Evolutionary conservation across 2,888 invertebrate genomes (phyloP).

Genomic region (Clitarchus hookeri): DNA sequence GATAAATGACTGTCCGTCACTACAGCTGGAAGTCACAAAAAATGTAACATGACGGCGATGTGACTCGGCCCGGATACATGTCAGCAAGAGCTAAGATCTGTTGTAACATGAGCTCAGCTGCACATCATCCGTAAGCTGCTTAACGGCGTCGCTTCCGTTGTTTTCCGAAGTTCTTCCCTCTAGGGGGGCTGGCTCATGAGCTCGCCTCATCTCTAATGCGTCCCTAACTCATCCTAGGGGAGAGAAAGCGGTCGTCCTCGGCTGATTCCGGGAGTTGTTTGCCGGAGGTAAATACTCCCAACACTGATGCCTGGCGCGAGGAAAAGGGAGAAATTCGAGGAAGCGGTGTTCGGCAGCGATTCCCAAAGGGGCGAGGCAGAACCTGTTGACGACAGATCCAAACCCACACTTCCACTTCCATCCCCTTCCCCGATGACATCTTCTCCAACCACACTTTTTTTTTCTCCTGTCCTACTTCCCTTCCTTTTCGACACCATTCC

Average conservation of each 20-base stretch:
- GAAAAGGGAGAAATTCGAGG: background rate
- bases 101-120: too few relatives aligned
- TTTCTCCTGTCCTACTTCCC: background rate
- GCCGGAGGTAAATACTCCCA: background rate
- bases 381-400: constrained; percentile 10
- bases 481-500: constrained; percentile 1
- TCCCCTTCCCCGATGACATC: background rate
- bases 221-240: background rate
- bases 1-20: too few relatives aligned
- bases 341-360: background rate
- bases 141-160: too few relatives aligned
- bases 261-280: background rate
- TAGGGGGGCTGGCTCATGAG: background rate
- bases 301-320: background rate
- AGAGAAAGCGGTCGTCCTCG: background rate
- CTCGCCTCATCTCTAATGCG: background rate
- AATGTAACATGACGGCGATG: too few relatives aligned
- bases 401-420: background rate
- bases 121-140: too few relatives aligned
- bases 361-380: background rate
- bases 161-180: background rate
- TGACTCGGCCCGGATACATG: too few relatives aligned
- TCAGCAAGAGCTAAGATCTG: too few relatives aligned
- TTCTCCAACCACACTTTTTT: background rate
- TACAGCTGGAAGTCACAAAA: too few relatives aligned